Evolutionary conservation across 2,113 vertebrate genomes (phyloP).

Genomic region (Myiozetetes cayanensis): DNA sequence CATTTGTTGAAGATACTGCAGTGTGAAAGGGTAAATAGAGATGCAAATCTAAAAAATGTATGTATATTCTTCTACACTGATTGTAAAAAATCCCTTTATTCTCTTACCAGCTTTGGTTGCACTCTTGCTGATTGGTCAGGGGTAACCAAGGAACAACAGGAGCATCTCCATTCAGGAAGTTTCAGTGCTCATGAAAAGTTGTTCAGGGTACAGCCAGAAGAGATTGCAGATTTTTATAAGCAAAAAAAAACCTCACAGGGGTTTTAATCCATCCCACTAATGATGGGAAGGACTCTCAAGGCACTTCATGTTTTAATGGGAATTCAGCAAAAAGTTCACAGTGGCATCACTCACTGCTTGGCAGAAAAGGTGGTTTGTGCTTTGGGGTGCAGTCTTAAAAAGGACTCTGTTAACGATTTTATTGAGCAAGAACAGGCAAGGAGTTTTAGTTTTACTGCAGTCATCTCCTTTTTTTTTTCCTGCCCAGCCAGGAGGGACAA

Average conservation of each 20-base stretch:
- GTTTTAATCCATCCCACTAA: background rate
- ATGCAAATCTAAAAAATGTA: background rate
- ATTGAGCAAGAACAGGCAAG: background rate
- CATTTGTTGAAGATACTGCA: background rate
- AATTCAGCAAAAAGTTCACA: background rate
- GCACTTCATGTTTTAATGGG: background rate
- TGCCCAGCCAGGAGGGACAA: background rate
- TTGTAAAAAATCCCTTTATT: background rate
- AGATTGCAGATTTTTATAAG: background rate
- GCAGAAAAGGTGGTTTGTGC: background rate
- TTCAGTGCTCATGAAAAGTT: background rate
- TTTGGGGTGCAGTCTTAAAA: background rate
- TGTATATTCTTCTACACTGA: rapidly evolving
- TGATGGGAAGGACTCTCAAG: background rate
- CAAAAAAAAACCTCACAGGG: background rate
- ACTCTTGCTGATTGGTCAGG: background rate
- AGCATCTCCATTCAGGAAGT: background rate
- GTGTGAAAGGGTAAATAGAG: background rate
- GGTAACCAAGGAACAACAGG: background rate
- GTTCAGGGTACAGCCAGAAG: background rate
- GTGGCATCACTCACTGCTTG: background rate
- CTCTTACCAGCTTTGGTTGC: background rate
- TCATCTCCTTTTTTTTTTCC: background rate
- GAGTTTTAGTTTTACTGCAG: background rate
- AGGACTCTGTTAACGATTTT: background rate